phyloP scores from a whole-genome alignment of 2,797 vertebrate genomes.

The Phaenicophaeus curvirostris region DNA sequence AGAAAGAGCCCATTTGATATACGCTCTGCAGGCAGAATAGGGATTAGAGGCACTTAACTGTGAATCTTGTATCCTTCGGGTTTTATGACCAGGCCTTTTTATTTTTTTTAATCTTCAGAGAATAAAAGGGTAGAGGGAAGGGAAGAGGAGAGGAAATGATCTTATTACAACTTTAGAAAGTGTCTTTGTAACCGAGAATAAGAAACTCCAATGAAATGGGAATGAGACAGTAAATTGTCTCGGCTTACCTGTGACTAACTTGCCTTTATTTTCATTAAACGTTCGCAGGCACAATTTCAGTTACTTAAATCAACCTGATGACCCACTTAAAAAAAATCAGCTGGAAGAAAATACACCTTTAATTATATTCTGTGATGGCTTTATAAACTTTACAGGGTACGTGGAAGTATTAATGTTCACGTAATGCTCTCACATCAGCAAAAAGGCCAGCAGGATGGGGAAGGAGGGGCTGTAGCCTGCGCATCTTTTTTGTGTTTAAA shows the following conservation, averaged over 20 bases:
- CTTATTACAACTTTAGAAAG: not conserved
- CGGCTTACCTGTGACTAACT: not conserved
- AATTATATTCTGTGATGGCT: conserved; percentile 23
- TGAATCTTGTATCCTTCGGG: not conserved
- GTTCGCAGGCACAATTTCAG: conserved; percentile 13
- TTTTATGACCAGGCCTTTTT: conserved; percentile 1
- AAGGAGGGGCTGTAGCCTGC: not conserved
- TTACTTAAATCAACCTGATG: conserved; percentile 59
- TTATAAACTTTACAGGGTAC: conserved; percentile 32
- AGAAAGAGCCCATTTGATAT: not conserved
- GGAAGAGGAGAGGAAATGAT: not conserved
- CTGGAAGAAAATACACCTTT: conserved; percentile 12
- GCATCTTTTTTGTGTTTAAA: not conserved
- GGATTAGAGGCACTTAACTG: not conserved
- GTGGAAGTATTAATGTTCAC: not conserved
- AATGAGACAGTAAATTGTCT: conserved; percentile 39
- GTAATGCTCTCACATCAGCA: not conserved
- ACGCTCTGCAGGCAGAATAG: fast-evolving
- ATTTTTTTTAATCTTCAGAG: conserved; percentile 9
- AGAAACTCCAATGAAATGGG: not conserved
- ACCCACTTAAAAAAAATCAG: conserved; percentile 24
- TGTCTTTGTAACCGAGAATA: not conserved
- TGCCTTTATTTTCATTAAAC: conserved; percentile 55
- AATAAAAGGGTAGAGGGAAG: not conserved
- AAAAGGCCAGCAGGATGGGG: not conserved